Evolutionary conservation across 2,888 invertebrate genomes (phyloP), one percentile per base, ranked within the genome.

Genomic region (Pemphredon lugubris): DNA sequence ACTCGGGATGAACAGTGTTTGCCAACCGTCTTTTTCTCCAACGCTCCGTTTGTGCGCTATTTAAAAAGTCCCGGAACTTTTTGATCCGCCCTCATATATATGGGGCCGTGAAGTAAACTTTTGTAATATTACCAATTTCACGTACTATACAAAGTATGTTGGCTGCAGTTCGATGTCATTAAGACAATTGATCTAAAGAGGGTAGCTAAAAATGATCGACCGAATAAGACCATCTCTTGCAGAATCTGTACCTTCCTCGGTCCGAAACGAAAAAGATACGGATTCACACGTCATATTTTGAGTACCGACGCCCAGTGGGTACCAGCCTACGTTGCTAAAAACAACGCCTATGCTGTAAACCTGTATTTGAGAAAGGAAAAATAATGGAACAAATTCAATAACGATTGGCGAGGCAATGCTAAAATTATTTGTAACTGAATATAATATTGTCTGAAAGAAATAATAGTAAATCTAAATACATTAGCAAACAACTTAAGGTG

Each of bases 341-440:
- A 95, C 95, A 21, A 96, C 95, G 51, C 95, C 95, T 79, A 96
- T 94, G 88, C 95, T 94, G 89, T 96, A 96, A 58, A 94, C 92
- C 93, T 95, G 89, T 57, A 50, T 9, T 50, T 30, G n/a, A 45
- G 18, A 55, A 23, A 61, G 7, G 20, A 60, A n/a, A 14, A 26
- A 40, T 32, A 26, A 57, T 32, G 45, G 47, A 53, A 47, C 6
- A 6, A 7, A 47, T 32, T n/a, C 21, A 50, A 30, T 23, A n/a
- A n/a, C n/a, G n/a, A n/a, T n/a, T n/a, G n/a, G n/a, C n/a, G n/a
- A n/a, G n/a, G n/a, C n/a, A n/a, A n/a, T n/a, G n/a, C n/a, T n/a
- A n/a, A n/a, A n/a, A n/a, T n/a, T n/a, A n/a, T n/a, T n/a, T n/a
- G n/a, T n/a, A n/a, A n/a, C n/a, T n/a, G n/a, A n/a, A n/a, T n/a